phyloP scores from a whole-genome alignment of 2,888 invertebrate species.

The Laspeyria flexula region DNA sequence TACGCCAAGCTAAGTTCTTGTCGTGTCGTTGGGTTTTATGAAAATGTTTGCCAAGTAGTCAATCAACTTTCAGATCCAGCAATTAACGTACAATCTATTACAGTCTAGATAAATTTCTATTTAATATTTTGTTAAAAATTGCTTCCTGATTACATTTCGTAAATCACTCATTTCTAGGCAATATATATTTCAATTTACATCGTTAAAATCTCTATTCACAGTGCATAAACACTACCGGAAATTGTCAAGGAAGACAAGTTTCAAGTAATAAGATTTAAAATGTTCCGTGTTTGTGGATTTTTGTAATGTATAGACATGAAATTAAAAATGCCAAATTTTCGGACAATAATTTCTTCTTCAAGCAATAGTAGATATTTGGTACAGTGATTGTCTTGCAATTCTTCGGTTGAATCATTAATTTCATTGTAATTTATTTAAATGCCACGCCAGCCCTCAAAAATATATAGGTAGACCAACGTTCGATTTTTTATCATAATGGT shows the following conservation, averaged over 20 bases:
- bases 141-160: not conserved
- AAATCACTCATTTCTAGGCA: not conserved
- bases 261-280: constrained; percentile 1
- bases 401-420: no score
- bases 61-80: constrained; percentile 20
- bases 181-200: not conserved
- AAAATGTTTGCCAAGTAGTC: no score
- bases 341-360: no score
- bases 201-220: not conserved
- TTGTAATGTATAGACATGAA: not conserved
- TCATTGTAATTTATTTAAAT: no score
- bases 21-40: no score
- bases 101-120: constrained; percentile 2
- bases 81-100: not conserved
- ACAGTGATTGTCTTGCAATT: no score
- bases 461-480: no score
- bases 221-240: not conserved
- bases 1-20: not conserved
- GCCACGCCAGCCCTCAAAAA: no score
- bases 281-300: constrained; percentile 13
- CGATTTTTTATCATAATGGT: no score
- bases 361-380: no score
- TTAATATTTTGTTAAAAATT: not conserved
- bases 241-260: constrained; percentile 1
- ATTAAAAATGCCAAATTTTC: no score